Percentiles rank a stretch among this genome's conserved stretches.
Evolutionary conservation across 1,140 invertebrate genomes (phyloP).

Genomic region (Aricia agestis): DNA sequence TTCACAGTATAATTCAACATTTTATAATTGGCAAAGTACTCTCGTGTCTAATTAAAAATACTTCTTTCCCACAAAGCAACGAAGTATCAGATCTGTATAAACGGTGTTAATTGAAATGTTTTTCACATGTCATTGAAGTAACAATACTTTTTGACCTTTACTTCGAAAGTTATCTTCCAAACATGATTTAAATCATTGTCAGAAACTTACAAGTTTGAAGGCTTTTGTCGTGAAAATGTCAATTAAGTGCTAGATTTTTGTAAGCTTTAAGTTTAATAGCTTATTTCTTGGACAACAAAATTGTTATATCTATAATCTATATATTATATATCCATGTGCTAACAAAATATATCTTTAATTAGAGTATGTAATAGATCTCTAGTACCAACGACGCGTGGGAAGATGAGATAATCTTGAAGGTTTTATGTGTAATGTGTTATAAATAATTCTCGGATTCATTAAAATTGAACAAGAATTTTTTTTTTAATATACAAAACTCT

Average conservation of each 20-base stretch:
- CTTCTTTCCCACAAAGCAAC: neutral
- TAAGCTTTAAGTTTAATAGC: no score
- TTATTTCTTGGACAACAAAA: neutral
- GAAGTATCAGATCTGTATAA: neutral
- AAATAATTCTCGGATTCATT: neutral
- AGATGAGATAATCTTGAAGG: neutral
- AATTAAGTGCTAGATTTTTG: no score
- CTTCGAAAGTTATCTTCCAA: no score
- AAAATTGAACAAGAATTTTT: no score
- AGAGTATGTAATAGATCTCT: neutral
- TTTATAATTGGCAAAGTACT: neutral
- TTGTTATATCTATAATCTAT: neutral
- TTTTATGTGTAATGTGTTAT: neutral
- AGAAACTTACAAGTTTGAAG: no score
- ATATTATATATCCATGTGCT: neutral
- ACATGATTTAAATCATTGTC: no score
- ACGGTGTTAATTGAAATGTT: no score
- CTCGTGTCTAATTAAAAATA: constrained; percentile 1
- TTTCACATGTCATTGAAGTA: no score
- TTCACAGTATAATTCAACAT: neutral
- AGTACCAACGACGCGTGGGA: constrained; percentile 6
- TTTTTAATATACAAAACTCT: no score
- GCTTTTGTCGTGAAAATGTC: no score
- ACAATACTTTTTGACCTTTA: no score
- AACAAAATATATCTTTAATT: constrained; percentile 1